phyloP scores from a whole-genome alignment of 2,113 vertebrate species.

The Stegostoma tigrinum region DNA sequence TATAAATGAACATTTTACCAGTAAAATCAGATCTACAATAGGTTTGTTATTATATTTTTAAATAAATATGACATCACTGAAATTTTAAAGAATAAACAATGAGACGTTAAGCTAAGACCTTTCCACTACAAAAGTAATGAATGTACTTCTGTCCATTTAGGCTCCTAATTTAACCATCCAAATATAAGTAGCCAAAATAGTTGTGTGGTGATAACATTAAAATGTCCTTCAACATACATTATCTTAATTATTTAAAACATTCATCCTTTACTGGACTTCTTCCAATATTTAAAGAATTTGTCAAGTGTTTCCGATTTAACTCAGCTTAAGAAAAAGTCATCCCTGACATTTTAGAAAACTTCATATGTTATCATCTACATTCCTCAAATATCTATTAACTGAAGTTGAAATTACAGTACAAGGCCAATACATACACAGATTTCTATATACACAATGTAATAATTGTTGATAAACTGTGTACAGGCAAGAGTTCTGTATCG shows the following conservation, averaged over 20 bases:
- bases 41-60: not conserved
- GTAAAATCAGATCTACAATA: not conserved
- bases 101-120: not conserved
- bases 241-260: not conserved
- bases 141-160: not conserved
- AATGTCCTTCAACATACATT: not conserved
- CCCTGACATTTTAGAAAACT: constrained; percentile 59
- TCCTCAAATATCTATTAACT: constrained; percentile 42
- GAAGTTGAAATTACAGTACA: constrained; percentile 51
- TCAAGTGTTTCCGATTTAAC: not conserved
- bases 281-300: not conserved
- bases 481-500: constrained; percentile 47
- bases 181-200: not conserved
- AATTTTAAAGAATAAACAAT: not conserved
- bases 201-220: not conserved
- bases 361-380: constrained; percentile 59
- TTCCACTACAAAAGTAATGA: not conserved
- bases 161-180: not conserved
- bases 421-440: constrained; percentile 46
- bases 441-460: constrained; percentile 44
- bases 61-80: not conserved
- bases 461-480: constrained; percentile 48
- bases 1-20: not conserved
- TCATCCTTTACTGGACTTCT: not conserved
- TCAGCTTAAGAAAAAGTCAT: constrained; percentile 33